These are phyloP conservation scores for Dascillus cervinus DNA, from an alignment of 2,888 invertebrate species.

Conservation along the genomic window DNA sequence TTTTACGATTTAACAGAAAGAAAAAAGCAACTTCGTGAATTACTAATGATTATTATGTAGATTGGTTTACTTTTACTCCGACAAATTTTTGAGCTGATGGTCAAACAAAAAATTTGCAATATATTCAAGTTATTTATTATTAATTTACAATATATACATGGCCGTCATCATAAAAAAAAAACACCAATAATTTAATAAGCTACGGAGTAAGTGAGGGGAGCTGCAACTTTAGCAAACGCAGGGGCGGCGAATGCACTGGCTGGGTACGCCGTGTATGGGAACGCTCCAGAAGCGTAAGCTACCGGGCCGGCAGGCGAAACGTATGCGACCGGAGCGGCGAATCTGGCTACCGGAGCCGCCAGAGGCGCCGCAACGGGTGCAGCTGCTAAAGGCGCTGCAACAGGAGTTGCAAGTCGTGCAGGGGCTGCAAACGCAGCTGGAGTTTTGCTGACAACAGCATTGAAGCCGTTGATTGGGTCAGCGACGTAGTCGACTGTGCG, in stretches of 20 bases:
- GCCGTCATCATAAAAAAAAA: too few relatives aligned
- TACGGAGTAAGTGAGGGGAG: background rate
- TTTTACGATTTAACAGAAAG: too few relatives aligned
- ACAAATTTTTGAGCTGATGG: too few relatives aligned
- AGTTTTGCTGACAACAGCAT: conserved; percentile 58
- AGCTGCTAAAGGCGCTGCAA: conserved; percentile 3
- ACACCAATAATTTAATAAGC: too few relatives aligned
- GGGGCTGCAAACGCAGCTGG: conserved; percentile 41
- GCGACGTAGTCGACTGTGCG: conserved; percentile 58
- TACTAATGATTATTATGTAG: too few relatives aligned
- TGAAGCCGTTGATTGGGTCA: conserved; percentile 59
- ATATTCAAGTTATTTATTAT: too few relatives aligned
- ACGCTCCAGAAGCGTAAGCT: conserved; percentile 4
- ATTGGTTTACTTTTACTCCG: too few relatives aligned
- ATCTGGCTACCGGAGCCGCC: conserved; percentile 25
- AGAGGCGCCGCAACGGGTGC: conserved; percentile 6
- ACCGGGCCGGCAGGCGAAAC: conserved; percentile 1
- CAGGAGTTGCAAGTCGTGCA: conserved; percentile 5
- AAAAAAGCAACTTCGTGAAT: too few relatives aligned
- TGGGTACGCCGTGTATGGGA: conserved; percentile 10
- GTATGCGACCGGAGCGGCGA: conserved; percentile 13
- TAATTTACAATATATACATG: too few relatives aligned
- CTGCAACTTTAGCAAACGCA: background rate
- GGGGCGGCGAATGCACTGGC: conserved; percentile 4
- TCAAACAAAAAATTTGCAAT: too few relatives aligned